phyloP scores from a whole-genome alignment of 2,113 vertebrate species.

The Lipophrys pholis region DNA sequence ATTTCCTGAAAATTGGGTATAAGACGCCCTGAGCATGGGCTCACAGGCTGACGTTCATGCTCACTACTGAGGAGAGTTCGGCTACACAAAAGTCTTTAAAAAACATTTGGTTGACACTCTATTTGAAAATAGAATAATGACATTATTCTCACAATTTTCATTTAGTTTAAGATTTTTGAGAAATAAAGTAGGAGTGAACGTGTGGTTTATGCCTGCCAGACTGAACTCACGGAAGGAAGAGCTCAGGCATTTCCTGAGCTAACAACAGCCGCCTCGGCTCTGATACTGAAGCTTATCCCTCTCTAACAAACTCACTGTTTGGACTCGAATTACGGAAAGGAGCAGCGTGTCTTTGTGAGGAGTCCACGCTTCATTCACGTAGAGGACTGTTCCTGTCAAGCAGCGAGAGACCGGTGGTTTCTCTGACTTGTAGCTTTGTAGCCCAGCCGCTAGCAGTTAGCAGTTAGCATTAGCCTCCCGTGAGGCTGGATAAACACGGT shows the following conservation, averaged over 20 bases:
- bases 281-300: conserved; percentile 36
- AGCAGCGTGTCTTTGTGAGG: neutral
- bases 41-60: conserved; percentile 10
- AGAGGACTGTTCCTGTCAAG: neutral
- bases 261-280: conserved; percentile 42
- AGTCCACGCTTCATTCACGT: neutral
- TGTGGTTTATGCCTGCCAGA: too few species aligned
- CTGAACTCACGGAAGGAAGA: fast-evolving
- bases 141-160: too few species aligned
- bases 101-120: too few species aligned
- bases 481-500: too few species aligned
- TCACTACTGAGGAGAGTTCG: too few species aligned
- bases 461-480: conserved; percentile 9
- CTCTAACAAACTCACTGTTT: neutral
- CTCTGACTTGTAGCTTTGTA: conserved; percentile 20
- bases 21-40: neutral
- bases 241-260: neutral
- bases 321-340: neutral
- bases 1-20: conserved; percentile 26
- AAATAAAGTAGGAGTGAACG: too few species aligned
- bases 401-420: neutral
- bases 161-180: too few species aligned
- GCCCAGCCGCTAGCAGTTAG: conserved; percentile 44
- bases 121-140: too few species aligned
- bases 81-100: too few species aligned